phyloP scores from a whole-genome alignment of 2,888 invertebrate genomes.

The Mesorhabditis sp. region DNA sequence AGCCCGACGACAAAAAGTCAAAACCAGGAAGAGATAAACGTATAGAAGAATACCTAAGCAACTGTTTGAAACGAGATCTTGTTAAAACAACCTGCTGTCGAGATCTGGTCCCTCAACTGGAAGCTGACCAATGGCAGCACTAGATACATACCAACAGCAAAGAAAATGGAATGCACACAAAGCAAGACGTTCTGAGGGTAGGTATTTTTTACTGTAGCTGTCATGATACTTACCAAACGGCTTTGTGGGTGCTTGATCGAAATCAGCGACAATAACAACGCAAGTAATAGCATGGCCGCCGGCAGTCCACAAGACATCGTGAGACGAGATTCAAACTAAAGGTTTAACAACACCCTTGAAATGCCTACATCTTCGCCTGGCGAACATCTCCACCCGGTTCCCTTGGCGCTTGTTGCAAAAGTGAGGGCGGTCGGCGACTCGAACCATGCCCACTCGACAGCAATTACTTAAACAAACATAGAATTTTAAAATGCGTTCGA shows the following conservation, averaged over 20 bases:
- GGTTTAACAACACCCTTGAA: neutral
- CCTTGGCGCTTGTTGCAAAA: conserved; percentile 24
- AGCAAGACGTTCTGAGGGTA: neutral
- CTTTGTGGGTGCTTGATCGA: conserved; percentile 26
- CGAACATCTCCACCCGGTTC: conserved; percentile 36
- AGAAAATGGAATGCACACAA: conserved; percentile 24
- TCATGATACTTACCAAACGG: conserved; percentile 33
- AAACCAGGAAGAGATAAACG: conserved; percentile 18
- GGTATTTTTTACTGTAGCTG: conserved; percentile 14
- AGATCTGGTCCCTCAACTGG: conserved; percentile 25
- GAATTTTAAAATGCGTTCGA: neutral
- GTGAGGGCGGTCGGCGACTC: conserved; percentile 27
- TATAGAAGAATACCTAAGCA: conserved; percentile 25
- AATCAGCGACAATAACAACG: conserved; percentile 31
- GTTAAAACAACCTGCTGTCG: conserved; percentile 24
- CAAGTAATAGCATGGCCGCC: conserved; percentile 22
- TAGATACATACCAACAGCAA: conserved; percentile 27
- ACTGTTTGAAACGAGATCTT: neutral
- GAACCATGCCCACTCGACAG: conserved; percentile 36
- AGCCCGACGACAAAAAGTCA: conserved; percentile 15
- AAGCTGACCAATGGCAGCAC: conserved; percentile 27
- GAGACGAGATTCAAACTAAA: conserved; percentile 21
- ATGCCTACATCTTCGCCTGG: conserved; percentile 22
- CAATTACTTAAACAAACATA: conserved; percentile 23
- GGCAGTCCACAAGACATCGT: conserved; percentile 26